Evolutionary conservation across 1,140 invertebrate genomes (phyloP).

Genomic region (Hylaeus anthracinus): DNA sequence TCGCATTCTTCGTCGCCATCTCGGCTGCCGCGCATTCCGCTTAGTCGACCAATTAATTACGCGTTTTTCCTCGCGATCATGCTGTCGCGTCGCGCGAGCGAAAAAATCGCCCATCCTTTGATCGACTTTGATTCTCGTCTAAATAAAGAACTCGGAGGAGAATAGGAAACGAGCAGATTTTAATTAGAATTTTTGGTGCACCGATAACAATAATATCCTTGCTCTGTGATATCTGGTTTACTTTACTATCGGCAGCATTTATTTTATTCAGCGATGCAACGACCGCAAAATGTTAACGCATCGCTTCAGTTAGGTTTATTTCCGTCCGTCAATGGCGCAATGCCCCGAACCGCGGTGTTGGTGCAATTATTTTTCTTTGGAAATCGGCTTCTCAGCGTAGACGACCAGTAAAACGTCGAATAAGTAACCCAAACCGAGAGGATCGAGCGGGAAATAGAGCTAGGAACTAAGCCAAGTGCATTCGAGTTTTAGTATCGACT

Average conservation of each 20-base stretch:
- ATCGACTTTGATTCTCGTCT: not conserved
- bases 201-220: too few species aligned
- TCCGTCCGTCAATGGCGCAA: not conserved
- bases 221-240: too few species aligned
- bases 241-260: too few species aligned
- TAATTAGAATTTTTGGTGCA: too few species aligned
- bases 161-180: too few species aligned
- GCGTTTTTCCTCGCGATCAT: conserved; percentile 24
- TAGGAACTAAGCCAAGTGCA: conserved; percentile 27
- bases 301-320: not conserved
- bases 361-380: conserved; percentile 16
- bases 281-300: not conserved
- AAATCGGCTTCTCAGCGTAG: not conserved
- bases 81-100: conserved; percentile 29
- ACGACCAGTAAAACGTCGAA: not conserved
- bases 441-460: not conserved
- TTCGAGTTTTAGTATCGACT: conserved; percentile 3
- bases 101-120: conserved; percentile 30
- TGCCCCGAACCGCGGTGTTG: not conserved
- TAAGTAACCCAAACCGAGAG: not conserved
- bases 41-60: conserved; percentile 57
- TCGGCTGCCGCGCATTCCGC: conserved; percentile 52
- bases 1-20: conserved; percentile 53
- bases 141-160: too few species aligned
- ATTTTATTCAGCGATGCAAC: too few species aligned